These are phyloP conservation scores for Nestor notabilis DNA, from an alignment of 2,113 vertebrate genomes.

Conservation along the genomic window DNA sequence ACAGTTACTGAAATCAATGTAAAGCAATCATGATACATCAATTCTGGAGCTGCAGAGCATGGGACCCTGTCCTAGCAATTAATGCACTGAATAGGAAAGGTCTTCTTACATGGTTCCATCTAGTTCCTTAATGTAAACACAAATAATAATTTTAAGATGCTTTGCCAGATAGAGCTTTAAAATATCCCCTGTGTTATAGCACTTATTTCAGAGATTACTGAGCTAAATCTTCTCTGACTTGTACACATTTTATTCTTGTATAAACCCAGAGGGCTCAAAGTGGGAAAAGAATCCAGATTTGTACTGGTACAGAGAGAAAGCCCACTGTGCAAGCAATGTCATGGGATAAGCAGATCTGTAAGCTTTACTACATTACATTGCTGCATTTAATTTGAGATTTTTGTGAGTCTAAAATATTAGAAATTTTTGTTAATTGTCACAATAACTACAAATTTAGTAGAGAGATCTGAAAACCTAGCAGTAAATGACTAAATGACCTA, in stretches of 20 bases:
- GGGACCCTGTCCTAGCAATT: neutral
- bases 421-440: neutral
- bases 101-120: neutral
- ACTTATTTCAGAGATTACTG: neutral
- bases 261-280: neutral
- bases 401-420: neutral
- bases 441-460: neutral
- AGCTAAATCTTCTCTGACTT: neutral
- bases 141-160: neutral
- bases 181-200: neutral
- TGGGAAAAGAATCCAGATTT: neutral
- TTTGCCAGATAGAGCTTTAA: neutral
- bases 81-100: neutral
- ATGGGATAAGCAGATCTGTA: neutral
- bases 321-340: neutral
- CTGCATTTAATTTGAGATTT: neutral
- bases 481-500: neutral
- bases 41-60: neutral
- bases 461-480: neutral
- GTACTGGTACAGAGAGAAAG: neutral
- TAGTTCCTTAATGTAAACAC: neutral
- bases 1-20: neutral
- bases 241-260: neutral
- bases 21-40: neutral
- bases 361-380: neutral